phyloP scores from a whole-genome alignment of 2,113 vertebrate genomes.

The Tenrec ecaudatus region DNA sequence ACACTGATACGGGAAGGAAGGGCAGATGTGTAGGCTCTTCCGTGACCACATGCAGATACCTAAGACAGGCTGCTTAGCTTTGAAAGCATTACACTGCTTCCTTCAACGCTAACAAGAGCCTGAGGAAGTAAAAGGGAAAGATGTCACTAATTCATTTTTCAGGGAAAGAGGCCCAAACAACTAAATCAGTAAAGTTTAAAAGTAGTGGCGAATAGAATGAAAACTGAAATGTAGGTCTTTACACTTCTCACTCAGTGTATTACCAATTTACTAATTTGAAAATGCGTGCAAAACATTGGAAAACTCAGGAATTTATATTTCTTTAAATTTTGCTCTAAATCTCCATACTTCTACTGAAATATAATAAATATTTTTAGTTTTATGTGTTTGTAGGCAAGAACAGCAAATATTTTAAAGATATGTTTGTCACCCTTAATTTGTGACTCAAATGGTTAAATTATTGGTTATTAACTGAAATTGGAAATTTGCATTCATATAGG shows the following conservation, averaged over 20 bases:
- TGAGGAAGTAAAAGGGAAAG: not conserved
- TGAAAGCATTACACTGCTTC: not conserved
- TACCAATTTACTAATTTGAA: constrained; percentile 29
- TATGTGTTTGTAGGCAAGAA: constrained; percentile 1
- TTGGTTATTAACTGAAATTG: not conserved
- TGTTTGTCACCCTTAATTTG: constrained; percentile 15
- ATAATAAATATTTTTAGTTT: not conserved
- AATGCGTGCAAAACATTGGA: not conserved
- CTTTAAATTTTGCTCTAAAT: constrained; percentile 32
- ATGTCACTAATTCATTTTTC: not conserved
- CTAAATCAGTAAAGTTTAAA: constrained; percentile 14
- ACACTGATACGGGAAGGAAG: too few species aligned
- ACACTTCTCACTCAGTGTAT: not conserved
- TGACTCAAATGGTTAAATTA: not conserved
- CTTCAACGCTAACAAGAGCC: not conserved
- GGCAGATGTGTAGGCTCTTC: too few species aligned
- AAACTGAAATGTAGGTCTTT: constrained; percentile 29
- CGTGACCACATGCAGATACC: too few species aligned
- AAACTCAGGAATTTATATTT: constrained; percentile 10
- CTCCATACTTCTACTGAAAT: not conserved
- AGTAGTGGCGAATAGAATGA: not conserved
- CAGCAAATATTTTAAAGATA: constrained; percentile 7
- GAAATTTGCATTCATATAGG: not conserved
- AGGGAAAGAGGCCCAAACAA: not conserved
- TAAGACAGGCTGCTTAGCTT: not conserved